Percentiles rank a stretch among this genome's conserved stretches.
Conservation (phyloP, 2,888 invertebrate species). For the Rapana venosa region DNA sequence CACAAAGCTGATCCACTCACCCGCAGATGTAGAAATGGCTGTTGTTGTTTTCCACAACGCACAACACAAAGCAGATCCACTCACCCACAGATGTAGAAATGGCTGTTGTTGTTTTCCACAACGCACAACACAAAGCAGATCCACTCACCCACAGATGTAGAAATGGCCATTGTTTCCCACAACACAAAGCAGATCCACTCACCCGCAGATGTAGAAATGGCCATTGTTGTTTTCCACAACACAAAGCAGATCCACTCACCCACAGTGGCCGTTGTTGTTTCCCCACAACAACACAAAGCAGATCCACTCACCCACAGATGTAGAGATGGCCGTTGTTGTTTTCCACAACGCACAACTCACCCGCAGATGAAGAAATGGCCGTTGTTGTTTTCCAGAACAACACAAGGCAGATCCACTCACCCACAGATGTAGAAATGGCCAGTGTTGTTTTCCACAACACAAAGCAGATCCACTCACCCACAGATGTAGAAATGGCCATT, state of each 20-base stretch:
- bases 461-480: background rate
- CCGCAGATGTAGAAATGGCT: background rate
- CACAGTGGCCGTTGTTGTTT: slow-evolving; percentile 90
- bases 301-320: too few relatives aligned
- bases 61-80: slow-evolving; percentile 50
- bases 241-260: slow-evolving; percentile 67
- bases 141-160: background rate
- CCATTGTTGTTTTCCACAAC: background rate
- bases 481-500: too few relatives aligned
- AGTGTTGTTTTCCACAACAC: too few relatives aligned
- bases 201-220: background rate
- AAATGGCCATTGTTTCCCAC: background rate
- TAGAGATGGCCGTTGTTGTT: too few relatives aligned
- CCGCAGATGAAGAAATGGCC: too few relatives aligned
- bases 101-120: slow-evolving; percentile 93
- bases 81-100: slow-evolving; percentile 85
- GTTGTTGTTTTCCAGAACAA: too few relatives aligned
- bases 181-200: background rate
- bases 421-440: too few relatives aligned
- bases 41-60: background rate
- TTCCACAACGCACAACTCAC: too few relatives aligned
- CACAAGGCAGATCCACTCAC: too few relatives aligned
- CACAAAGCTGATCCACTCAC: background rate
- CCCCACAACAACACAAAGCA: background rate
- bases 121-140: slow-evolving; percentile 80